Base-by-base conservation (phyloP, 2,888 invertebrate species). In the Molanna angustata region DNA sequence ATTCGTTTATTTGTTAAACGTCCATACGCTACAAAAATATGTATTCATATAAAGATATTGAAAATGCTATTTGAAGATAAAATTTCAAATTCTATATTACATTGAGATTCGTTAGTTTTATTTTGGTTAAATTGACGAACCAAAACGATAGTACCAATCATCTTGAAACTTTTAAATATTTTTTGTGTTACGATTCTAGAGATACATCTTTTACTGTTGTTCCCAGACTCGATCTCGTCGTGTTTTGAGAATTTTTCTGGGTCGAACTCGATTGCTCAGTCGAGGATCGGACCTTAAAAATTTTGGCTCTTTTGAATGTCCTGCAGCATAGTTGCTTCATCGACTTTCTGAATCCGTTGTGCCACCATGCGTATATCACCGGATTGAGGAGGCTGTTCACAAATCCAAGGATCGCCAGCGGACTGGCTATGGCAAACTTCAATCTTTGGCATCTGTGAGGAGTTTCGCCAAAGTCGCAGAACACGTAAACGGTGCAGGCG, bases 291-390 rank as follows among this genome's bases (percentile, higher is more conserved):
- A 16, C 17, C 11, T 7, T 3, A 3, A 4, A 6, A 7, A 27
- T 27, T 17, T 37, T 6, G 3, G 4, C 17, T 14, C 17, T 41
- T 31, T 53, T 53, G n/a, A n/a, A n/a, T n/a, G n/a, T n/a, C 21
- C 20, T 44, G 20, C 63, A 62, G 46, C 72, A 68, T 42, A 75
- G 68, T 60, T 64, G 69, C 61, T 65, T 72, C 1, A 79, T 67
- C 13, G 73, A 76, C 47, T 65, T 72, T 61, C 83, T 72, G 61
- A 84, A 85, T 0, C 84, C 83, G 64, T 80, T 82, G 64, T 85
- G 84, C 84, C 84, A 85, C 84, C 84, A 85, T 0, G 83, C 84
- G 62, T 84, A 85, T 59, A 85, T 83, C 18, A 85, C 64, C 1
- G 85, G 85, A 64, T 84, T 84, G 1, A 84, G 62, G 40, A 84